These are phyloP conservation scores for Mesitornis unicolor DNA, from an alignment of 2,113 vertebrate genomes.

Conservation along the genomic window DNA sequence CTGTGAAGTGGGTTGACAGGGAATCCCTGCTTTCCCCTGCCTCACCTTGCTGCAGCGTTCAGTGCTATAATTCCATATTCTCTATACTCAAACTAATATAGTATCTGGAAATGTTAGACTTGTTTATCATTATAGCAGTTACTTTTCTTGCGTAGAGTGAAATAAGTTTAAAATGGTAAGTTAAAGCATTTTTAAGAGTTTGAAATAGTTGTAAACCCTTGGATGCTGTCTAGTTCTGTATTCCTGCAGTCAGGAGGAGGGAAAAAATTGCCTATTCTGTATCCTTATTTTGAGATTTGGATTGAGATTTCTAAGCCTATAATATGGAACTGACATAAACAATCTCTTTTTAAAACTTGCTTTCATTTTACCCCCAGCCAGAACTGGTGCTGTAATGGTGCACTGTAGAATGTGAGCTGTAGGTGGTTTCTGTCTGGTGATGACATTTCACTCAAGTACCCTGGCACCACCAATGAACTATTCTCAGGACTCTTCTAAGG, in stretches of 20 bases:
- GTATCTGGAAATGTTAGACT: not conserved
- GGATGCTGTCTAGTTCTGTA: not conserved
- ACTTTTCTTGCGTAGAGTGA: not conserved
- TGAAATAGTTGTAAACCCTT: not conserved
- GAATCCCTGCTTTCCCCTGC: not conserved
- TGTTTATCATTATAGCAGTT: not conserved
- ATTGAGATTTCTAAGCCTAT: not conserved
- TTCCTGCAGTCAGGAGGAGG: not conserved
- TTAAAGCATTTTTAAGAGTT: not conserved
- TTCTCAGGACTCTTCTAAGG: not conserved
- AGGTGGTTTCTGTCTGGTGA: not conserved
- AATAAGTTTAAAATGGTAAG: not conserved
- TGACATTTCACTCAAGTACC: not conserved
- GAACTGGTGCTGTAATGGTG: not conserved
- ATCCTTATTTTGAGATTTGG: not conserved
- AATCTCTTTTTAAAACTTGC: accelerated
- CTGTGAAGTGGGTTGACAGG: not conserved
- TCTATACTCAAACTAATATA: not conserved
- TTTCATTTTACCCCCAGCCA: not conserved
- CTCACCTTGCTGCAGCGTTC: not conserved
- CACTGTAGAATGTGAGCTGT: not conserved
- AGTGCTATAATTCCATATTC: not conserved
- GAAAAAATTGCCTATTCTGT: not conserved
- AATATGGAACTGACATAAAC: not conserved
- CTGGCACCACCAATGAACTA: not conserved